Evolutionary conservation across 2,797 vertebrate genomes (phyloP).

Genomic region (Tiaroga cobitis): DNA sequence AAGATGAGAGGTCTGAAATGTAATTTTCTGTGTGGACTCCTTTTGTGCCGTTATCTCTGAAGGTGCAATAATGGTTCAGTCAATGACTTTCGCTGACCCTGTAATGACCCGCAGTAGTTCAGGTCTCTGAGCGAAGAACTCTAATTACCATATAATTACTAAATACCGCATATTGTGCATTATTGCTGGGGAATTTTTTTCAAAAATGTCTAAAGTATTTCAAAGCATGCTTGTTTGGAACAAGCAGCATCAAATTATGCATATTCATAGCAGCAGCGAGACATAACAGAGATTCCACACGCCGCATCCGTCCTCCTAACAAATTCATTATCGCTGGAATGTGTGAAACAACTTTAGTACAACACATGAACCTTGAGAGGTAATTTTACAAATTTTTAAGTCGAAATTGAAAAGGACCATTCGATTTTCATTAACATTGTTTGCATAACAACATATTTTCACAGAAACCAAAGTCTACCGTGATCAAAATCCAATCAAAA

Average conservation of each 20-base stretch:
- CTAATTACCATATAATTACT: conserved; percentile 83
- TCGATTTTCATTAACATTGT: conserved; percentile 41
- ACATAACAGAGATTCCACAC: conserved; percentile 71
- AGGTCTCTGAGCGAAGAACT: conserved; percentile 78
- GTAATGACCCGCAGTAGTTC: conserved; percentile 81
- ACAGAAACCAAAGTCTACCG: conserved; percentile 21
- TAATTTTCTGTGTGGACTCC: conserved; percentile 84
- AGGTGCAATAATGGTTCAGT: conserved; percentile 83
- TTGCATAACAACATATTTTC: conserved; percentile 43
- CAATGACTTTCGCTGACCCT: conserved; percentile 82
- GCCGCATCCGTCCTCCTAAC: conserved; percentile 65
- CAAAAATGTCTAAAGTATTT: conserved; percentile 73
- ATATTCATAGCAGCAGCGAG: conserved; percentile 66
- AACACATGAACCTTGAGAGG: conserved; percentile 64
- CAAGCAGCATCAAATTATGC: conserved; percentile 65
- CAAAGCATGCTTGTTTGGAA: conserved; percentile 62
- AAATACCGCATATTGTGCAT: conserved; percentile 74
- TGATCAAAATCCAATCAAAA: conserved; percentile 4
- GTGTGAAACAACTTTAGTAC: conserved; percentile 48
- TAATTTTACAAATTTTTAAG: conserved; percentile 41
- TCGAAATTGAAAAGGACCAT: conserved; percentile 11
- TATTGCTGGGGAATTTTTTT: conserved; percentile 75
- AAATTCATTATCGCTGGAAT: conserved; percentile 69
- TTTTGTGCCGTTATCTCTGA: conserved; percentile 83
- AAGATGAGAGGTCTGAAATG: conserved; percentile 83